A percentile compares a stretch with the other conserved stretches of the same genome.
Evolutionary conservation across 2,113 vertebrate species (phyloP).

Genomic region (Abramis brama): DNA sequence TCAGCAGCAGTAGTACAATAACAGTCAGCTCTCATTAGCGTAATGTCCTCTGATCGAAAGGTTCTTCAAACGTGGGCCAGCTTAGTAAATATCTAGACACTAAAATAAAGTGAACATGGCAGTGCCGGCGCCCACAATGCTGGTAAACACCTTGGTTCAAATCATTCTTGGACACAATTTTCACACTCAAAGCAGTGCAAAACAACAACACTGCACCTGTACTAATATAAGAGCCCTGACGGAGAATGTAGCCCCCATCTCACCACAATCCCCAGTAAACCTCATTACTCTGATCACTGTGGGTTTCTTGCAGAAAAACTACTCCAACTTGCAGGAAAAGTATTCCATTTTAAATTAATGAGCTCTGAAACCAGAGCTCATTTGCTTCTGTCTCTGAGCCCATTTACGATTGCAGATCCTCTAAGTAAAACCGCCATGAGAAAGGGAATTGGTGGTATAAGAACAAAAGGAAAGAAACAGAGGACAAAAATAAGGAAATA

Average conservation of each 20-base stretch:
- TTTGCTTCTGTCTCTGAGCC: conserved; percentile 44
- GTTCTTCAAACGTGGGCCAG: background rate
- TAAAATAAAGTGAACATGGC: conserved; percentile 26
- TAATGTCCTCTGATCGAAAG: conserved; percentile 13
- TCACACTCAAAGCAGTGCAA: background rate
- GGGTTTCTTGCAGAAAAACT: conserved; percentile 39
- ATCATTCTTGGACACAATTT: conserved; percentile 18
- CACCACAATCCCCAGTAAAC: conserved; percentile 48
- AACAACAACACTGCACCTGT: conserved; percentile 15
- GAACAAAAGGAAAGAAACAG: conserved; percentile 36
- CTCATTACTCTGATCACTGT: conserved; percentile 51
- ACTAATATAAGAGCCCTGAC: background rate
- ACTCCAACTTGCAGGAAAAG: conserved; percentile 41
- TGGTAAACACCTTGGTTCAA: background rate
- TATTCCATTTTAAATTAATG: conserved; percentile 49
- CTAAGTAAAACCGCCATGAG: conserved; percentile 27
- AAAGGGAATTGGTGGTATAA: conserved; percentile 35
- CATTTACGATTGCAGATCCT: conserved; percentile 45
- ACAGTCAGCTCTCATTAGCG: conserved; percentile 10
- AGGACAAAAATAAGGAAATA: background rate
- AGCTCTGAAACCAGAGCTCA: conserved; percentile 50
- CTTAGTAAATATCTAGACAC: background rate
- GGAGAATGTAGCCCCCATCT: background rate
- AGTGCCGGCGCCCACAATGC: background rate
- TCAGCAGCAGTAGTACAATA: background rate